Conservation (phyloP, 1,140 invertebrate genomes). For the Hyles euphorbiae region DNA sequence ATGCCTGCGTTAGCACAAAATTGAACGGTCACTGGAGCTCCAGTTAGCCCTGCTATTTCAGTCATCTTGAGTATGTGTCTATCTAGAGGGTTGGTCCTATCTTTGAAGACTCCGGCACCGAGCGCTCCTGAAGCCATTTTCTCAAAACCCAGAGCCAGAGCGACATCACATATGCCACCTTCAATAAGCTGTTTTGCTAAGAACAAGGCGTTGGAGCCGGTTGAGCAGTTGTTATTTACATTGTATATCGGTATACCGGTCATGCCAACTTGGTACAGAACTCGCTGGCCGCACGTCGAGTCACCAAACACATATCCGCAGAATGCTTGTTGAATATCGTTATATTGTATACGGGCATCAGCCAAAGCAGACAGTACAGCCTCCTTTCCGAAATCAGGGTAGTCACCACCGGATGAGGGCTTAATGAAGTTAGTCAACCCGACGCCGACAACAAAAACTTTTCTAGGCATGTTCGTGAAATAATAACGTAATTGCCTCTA, state of each 20-base stretch:
- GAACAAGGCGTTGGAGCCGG: slow-evolving; percentile 93
- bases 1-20: slow-evolving; percentile 97
- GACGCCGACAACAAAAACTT: slow-evolving; percentile 95
- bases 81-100: slow-evolving; percentile 95
- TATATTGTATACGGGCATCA: slow-evolving; percentile 90
- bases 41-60: slow-evolving; percentile 86
- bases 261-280: slow-evolving; percentile 95
- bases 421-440: slow-evolving; percentile 96
- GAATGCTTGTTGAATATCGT: slow-evolving; percentile 89
- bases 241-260: slow-evolving; percentile 98
- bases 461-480: slow-evolving; percentile 58
- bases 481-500: slow-evolving; percentile 57
- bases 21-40: slow-evolving; percentile 92
- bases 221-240: slow-evolving; percentile 99
- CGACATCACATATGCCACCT: slow-evolving; percentile 89
- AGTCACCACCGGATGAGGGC: slow-evolving; percentile 90
- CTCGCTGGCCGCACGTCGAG: slow-evolving; percentile 96
- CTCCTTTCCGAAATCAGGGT: slow-evolving; percentile 96
- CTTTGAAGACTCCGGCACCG: slow-evolving; percentile 82
- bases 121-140: slow-evolving; percentile 98
- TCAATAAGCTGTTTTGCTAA: slow-evolving; percentile 94
- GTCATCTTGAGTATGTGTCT: slow-evolving; percentile 92
- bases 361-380: slow-evolving; percentile 91
- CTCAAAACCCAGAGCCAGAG: slow-evolving; percentile 96
- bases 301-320: slow-evolving; percentile 98